phyloP scores from a whole-genome alignment of 2,888 invertebrate genomes.

The Tyria jacobaeae region DNA sequence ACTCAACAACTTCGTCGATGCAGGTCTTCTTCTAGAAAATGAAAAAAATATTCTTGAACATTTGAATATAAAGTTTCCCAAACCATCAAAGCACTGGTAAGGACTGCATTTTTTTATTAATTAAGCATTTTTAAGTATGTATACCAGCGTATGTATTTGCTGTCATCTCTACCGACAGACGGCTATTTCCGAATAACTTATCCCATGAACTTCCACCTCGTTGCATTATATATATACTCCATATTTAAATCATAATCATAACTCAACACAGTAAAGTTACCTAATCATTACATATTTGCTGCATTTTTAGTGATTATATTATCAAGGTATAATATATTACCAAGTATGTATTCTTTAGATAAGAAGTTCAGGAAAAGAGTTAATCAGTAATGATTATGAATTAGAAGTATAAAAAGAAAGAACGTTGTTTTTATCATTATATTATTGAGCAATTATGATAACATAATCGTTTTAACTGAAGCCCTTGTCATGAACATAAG shows the following conservation, averaged over 20 bases:
- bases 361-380: conserved; percentile 26
- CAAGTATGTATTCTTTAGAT: conserved; percentile 24
- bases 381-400: conserved; percentile 12
- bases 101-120: conserved; percentile 27
- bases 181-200: no score
- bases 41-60: conserved; percentile 92
- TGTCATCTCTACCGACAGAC: no score
- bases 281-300: conserved; percentile 1
- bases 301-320: conserved; percentile 10
- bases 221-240: no score
- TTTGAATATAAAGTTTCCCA: conserved; percentile 93
- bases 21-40: conserved; percentile 93
- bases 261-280: not conserved
- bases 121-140: no score
- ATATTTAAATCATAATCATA: not conserved
- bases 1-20: conserved; percentile 93
- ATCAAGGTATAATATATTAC: conserved; percentile 11
- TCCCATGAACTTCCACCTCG: no score
- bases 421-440: conserved; percentile 6
- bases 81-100: conserved; percentile 95
- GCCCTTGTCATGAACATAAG: conserved; percentile 1
- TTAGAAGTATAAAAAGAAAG: conserved; percentile 4
- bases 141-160: no score
- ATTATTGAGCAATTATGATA: not conserved
- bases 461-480: conserved; percentile 6